phyloP scores from a whole-genome alignment of 2,888 invertebrate genomes.

The Uloborus plumipes region DNA sequence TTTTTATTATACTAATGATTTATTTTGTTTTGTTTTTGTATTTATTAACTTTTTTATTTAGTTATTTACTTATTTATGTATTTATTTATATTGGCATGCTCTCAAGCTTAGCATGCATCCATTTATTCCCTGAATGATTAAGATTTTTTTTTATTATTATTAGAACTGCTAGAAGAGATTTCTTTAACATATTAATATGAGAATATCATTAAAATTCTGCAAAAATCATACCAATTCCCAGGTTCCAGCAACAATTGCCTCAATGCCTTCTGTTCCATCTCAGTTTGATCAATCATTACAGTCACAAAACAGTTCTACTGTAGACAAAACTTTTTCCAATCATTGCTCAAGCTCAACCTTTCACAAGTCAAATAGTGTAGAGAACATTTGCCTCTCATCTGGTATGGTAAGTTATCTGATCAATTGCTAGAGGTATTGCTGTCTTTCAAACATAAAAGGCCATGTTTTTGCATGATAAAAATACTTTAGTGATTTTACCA shows the following conservation, averaged over 20 bases:
- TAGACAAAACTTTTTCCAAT: slow-evolving; percentile 2
- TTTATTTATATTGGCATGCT: no score
- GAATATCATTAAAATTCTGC: neutral
- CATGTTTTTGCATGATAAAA: no score
- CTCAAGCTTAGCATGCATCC: no score
- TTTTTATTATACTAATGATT: no score
- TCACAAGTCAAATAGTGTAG: slow-evolving; percentile 61
- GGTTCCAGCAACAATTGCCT: neutral
- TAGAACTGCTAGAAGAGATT: slow-evolving; percentile 7
- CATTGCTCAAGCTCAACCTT: slow-evolving; percentile 23
- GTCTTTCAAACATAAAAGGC: no score
- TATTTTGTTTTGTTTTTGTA: no score
- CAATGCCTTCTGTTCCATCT: slow-evolving; percentile 11
- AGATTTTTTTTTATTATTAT: neutral
- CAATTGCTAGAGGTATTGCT: neutral
- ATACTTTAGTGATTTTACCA: no score
- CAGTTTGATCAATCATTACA: slow-evolving; percentile 24
- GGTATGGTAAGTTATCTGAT: slow-evolving; percentile 19
- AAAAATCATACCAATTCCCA: no score
- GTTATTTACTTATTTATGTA: no score
- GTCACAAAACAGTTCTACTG: neutral
- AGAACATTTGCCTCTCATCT: slow-evolving; percentile 55
- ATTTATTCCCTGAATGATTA: no score
- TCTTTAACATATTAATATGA: neutral
- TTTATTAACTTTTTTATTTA: no score